phyloP scores from a whole-genome alignment of 2,797 vertebrate species.

The Tiaroga cobitis region DNA sequence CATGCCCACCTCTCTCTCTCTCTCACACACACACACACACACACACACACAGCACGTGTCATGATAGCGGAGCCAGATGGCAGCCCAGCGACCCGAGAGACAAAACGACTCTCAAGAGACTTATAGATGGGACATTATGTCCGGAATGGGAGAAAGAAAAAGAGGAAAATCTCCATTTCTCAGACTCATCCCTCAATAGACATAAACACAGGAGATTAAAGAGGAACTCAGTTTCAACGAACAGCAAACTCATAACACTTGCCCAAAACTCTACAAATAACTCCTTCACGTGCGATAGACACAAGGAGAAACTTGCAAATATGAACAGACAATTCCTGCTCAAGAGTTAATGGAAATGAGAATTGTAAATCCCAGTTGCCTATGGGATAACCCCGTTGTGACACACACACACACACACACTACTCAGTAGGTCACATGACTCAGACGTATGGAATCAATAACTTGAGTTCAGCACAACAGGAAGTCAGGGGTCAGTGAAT shows the following conservation, averaged over 20 bases:
- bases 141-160: conserved; percentile 33
- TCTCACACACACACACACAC: not conserved
- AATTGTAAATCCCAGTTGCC: not conserved
- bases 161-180: conserved; percentile 37
- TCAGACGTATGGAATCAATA: conserved; percentile 71
- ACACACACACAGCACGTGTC: conserved; percentile 68
- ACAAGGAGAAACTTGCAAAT: not conserved
- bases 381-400: conserved; percentile 28
- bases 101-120: conserved; percentile 60
- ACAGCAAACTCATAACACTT: conserved; percentile 12
- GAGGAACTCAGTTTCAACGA: conserved; percentile 38
- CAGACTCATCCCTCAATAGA: conserved; percentile 18
- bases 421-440: conserved; percentile 56
- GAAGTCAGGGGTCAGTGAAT: conserved; percentile 74
- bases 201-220: conserved; percentile 44
- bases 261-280: conserved; percentile 4
- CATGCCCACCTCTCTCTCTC: not conserved
- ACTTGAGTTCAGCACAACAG: conserved; percentile 73
- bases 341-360: not conserved
- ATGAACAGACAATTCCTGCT: not conserved
- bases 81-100: conserved; percentile 64
- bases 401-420: not conserved
- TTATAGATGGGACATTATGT: conserved; percentile 43
- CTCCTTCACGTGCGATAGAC: not conserved
- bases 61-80: conserved; percentile 77